Conservation (phyloP, 2,888 invertebrate species). For the Tricholauxania praeusta region DNA sequence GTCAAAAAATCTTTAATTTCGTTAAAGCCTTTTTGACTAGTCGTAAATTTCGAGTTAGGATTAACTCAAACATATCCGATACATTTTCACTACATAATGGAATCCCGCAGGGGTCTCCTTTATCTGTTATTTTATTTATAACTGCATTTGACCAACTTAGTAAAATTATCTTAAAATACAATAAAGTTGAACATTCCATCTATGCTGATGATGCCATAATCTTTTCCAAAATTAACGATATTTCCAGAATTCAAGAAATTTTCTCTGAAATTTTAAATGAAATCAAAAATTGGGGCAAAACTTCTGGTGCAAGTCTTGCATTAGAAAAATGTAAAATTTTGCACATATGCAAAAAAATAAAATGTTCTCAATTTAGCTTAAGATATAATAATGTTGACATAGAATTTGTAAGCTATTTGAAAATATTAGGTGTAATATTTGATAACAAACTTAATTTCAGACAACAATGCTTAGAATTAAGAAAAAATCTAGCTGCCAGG, state of each 20-base stretch:
- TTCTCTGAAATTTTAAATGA: no score
- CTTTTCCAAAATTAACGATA: no score
- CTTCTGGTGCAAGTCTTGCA: no score
- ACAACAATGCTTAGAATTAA: no score
- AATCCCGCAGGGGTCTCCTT: slow-evolving; percentile 23
- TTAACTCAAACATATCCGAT: slow-evolving; percentile 8
- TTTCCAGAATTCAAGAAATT: no score
- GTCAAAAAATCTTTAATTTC: slow-evolving; percentile 27
- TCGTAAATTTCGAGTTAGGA: slow-evolving; percentile 31
- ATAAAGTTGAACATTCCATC: slow-evolving; percentile 14
- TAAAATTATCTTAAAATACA: slow-evolving; percentile 33
- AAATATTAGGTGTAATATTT: no score
- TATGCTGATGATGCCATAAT: slow-evolving; percentile 31
- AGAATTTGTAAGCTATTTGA: not conserved
- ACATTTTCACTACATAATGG: slow-evolving; percentile 24
- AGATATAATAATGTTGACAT: slow-evolving; percentile 1
- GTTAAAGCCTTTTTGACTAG: slow-evolving; percentile 31
- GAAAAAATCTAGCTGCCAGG: no score
- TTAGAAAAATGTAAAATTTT: no score
- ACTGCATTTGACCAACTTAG: slow-evolving; percentile 18
- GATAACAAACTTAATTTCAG: no score
- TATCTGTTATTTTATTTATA: slow-evolving; percentile 28
- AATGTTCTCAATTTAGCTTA: not conserved
- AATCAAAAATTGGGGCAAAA: no score
- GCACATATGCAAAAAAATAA: not conserved